A percentile compares a stretch with the other conserved stretches of the same genome.
Conservation (phyloP, 1,140 invertebrate genomes). For the Hydropsyche tenuis region DNA sequence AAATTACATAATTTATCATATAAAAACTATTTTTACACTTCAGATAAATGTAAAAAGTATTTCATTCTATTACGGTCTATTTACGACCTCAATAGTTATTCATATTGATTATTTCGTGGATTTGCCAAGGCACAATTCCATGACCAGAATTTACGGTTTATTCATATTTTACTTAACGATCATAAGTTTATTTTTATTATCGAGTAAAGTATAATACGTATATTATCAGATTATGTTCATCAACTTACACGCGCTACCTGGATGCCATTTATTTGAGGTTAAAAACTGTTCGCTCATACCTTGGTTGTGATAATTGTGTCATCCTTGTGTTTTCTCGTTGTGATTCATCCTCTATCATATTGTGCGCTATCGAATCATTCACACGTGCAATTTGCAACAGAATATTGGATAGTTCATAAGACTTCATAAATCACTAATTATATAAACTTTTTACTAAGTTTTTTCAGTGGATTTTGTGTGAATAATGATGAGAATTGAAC, state of each 20-base stretch:
- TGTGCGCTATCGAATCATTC: constrained; percentile 22
- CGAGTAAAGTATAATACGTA: too few species aligned
- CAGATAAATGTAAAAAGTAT: constrained; percentile 21
- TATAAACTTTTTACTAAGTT: constrained; percentile 15
- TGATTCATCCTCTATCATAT: background rate
- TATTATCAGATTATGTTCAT: too few species aligned
- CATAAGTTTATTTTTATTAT: too few species aligned
- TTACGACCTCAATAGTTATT: constrained; percentile 1
- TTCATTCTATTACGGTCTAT: constrained; percentile 18
- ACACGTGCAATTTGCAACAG: constrained; percentile 6
- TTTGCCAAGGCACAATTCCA: constrained; percentile 7
- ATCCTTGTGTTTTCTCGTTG: constrained; percentile 13
- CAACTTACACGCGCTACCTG: too few species aligned
- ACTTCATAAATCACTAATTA: constrained; percentile 1
- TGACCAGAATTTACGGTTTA: constrained; percentile 19
- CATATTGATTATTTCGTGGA: constrained; percentile 1
- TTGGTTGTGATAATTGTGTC: constrained; percentile 28
- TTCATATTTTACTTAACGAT: too few species aligned
- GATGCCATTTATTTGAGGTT: background rate
- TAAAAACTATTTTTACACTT: constrained; percentile 33
- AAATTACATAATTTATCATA: constrained; percentile 25
- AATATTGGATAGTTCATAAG: constrained; percentile 16
- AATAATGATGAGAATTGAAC: background rate
- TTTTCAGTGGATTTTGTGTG: background rate
- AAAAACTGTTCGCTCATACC: constrained; percentile 20